A percentile compares a stretch with the other conserved stretches of the same genome.
These are phyloP conservation scores for Temnopleurus reevesii DNA, from an alignment of 53 echinoderm and acorn worm species.

Conservation along the genomic window DNA sequence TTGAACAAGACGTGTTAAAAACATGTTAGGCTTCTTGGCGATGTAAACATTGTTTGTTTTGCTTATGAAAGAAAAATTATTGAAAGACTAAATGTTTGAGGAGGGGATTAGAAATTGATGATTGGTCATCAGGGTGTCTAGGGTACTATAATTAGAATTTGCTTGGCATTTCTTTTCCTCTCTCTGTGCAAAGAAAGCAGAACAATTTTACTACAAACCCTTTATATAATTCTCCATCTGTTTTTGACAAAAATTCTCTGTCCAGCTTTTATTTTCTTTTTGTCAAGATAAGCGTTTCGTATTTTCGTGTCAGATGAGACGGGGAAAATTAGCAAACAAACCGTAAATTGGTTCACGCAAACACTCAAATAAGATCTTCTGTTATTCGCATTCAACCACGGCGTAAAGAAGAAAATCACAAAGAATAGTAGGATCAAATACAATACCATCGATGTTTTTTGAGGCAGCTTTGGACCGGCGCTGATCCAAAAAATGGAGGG, in stretches of 20 bases:
- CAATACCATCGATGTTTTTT: too few relatives aligned
- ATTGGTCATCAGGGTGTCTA: slow-evolving; percentile 27
- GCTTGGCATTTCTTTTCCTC: neutral
- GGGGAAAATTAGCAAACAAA: slow-evolving; percentile 49
- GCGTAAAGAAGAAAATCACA: slow-evolving; percentile 13
- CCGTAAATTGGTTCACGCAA: slow-evolving; percentile 32
- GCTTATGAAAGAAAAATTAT: slow-evolving; percentile 7
- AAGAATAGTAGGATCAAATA: too few relatives aligned
- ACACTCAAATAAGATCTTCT: slow-evolving; percentile 37
- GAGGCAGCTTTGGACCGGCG: too few relatives aligned
- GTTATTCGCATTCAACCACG: neutral
- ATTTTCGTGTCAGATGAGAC: neutral
- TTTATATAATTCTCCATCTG: neutral
- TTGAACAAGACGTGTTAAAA: slow-evolving; percentile 1
- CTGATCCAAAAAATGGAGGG: too few relatives aligned
- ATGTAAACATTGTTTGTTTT: neutral
- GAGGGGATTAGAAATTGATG: neutral
- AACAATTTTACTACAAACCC: neutral
- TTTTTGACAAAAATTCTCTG: neutral
- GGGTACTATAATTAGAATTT: slow-evolving; percentile 33
- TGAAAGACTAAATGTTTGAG: slow-evolving; percentile 36
- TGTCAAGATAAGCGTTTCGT: neutral
- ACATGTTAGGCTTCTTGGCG: neutral
- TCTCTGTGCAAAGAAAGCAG: neutral
- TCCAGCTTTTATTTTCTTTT: neutral